Percentiles rank a stretch among this genome's conserved stretches.
Evolutionary conservation across 2,797 vertebrate species (phyloP).

Genomic region (Pipistrellus pygmaeus): DNA sequence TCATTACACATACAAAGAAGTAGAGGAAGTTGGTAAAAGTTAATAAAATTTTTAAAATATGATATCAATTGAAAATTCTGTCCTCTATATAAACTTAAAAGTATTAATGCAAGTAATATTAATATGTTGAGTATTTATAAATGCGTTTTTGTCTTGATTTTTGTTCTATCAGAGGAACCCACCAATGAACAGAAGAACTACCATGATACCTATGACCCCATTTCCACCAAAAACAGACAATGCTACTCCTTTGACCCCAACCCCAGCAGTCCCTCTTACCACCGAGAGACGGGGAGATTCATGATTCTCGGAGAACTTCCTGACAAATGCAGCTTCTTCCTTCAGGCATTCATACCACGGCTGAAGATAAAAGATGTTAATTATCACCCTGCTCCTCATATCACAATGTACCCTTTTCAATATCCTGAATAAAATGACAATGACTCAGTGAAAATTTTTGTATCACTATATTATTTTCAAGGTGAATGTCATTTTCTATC

Average conservation of each 20-base stretch:
- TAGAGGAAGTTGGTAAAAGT: background rate
- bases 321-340: background rate
- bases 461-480: background rate
- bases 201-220: accelerated
- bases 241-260: background rate
- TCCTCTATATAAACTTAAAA: background rate
- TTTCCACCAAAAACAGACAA: background rate
- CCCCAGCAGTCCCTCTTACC: background rate
- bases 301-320: background rate
- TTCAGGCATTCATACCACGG: background rate
- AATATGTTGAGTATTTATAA: background rate
- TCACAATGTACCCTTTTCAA: background rate
- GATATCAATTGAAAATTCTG: background rate
- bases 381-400: background rate
- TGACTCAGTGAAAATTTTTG: background rate
- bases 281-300: background rate
- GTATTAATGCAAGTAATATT: background rate
- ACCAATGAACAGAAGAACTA: background rate
- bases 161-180: slow-evolving; percentile 16
- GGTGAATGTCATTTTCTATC: background rate
- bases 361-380: background rate
- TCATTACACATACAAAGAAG: background rate
- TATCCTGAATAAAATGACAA: slow-evolving; percentile 7
- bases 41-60: background rate
- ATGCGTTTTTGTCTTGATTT: slow-evolving; percentile 32